A percentile compares a stretch with the other conserved stretches of the same genome.
phyloP scores from a whole-genome alignment of 2,888 invertebrate genomes.

The Cephus runcator region DNA sequence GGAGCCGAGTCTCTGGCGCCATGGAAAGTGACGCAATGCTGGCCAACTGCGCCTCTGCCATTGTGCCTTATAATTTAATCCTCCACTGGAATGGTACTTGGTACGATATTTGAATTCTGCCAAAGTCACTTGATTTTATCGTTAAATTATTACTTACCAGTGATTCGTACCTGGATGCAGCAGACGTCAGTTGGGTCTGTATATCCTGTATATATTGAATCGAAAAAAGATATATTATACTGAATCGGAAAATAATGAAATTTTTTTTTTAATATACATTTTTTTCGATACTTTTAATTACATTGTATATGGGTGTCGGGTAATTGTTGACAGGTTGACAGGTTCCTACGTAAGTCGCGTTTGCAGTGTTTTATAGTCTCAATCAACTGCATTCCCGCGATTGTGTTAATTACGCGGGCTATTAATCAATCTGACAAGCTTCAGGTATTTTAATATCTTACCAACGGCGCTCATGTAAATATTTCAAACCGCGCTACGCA shows the following conservation, averaged over 20 bases:
- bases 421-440: background rate
- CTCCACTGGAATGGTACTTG: background rate
- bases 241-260: background rate
- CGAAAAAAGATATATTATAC: background rate
- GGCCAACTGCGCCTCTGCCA: conserved; percentile 11
- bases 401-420: background rate
- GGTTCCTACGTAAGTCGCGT: background rate
- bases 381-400: background rate
- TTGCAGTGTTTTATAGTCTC: background rate
- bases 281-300: background rate
- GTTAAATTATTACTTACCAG: too few relatives aligned
- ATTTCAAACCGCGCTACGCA: background rate
- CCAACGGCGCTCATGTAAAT: background rate
- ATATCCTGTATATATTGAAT: too few relatives aligned
- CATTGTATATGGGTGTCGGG: background rate
- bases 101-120: too few relatives aligned
- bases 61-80: conserved; percentile 12
- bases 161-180: too few relatives aligned
- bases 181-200: too few relatives aligned
- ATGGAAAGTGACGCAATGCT: conserved; percentile 9
- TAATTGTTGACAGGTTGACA: background rate
- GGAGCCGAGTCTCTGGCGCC: conserved; percentile 4
- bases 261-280: background rate
- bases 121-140: too few relatives aligned
- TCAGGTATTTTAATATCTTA: background rate